Evolutionary conservation across 2,888 invertebrate species (phyloP), one percentile per base, ranked within the genome.

Genomic region (Clistopyga incitator): DNA sequence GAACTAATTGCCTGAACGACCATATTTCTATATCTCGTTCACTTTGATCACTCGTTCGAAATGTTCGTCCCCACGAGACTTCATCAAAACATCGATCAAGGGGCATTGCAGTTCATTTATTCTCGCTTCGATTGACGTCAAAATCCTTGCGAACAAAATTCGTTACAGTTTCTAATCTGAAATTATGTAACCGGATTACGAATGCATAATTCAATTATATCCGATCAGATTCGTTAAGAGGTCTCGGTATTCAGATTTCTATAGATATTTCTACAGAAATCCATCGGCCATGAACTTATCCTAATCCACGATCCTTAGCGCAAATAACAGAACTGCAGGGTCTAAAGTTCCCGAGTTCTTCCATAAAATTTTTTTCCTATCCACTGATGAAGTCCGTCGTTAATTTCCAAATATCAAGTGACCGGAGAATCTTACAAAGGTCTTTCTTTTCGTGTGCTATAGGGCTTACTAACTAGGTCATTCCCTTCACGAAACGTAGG

Each of bases 1-100:
- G 20, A 78, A 75, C 70, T 61, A 70, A 82, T 82, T 70, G 15
- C 68, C 67, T 25, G 15, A n/a, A 56, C 25, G 6, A 50, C 4
- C 50, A 50, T 18, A 50, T 50, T n/a, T 50, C 15, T 15, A 50
- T 50, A 4, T 50, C 6, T 50, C 6, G 3, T 50, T 18, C 50
- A n/a, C 45, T 15, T 13, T 13, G 15, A 45, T 45, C 45, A 45
- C 45, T 1, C 3, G 13, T 45, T 45, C 15, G 3, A 45, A 45
- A 45, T 15, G 45, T 15, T 15, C 3, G 15, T 45, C 11, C 10
- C 8, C 2, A 45, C 15, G 4, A 45, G 15, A 15, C 4, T 45
- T 15, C 3, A 45, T 45, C 15, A 45, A 45, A 38, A 38, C 0
- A 38, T 38, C 10, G 38, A 38, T 38, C 6, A 34, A 34, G 3